A percentile compares a stretch with the other conserved stretches of the same genome.
Evolutionary conservation across 2,888 invertebrate species (phyloP).

Genomic region (Terebella lapidaria): DNA sequence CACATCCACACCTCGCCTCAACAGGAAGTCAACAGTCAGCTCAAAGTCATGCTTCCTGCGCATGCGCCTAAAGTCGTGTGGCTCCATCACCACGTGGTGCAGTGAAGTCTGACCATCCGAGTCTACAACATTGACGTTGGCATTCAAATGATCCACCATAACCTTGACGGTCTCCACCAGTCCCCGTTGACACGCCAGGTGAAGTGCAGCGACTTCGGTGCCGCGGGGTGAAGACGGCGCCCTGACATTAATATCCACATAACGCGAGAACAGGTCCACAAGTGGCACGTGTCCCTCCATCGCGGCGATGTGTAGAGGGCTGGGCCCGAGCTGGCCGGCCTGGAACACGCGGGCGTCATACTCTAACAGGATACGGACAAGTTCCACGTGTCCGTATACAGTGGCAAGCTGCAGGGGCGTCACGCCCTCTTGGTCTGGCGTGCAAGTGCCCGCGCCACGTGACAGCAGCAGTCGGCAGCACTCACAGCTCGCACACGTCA

Average conservation of each 20-base stretch:
- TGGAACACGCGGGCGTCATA: constrained; percentile 17
- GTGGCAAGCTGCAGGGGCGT: constrained; percentile 16
- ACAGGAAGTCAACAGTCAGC: constrained; percentile 10
- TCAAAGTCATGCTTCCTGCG: constrained; percentile 19
- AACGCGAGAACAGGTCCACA: constrained; percentile 15
- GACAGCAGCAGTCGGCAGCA: constrained; percentile 12
- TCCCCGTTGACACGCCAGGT: constrained; percentile 16
- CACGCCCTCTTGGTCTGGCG: constrained; percentile 9
- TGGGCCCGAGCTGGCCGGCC: constrained; percentile 14
- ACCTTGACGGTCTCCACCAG: constrained; percentile 17
- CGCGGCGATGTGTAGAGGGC: constrained; percentile 22
- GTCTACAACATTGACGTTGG: constrained; percentile 15
- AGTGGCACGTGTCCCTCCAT: constrained; percentile 21
- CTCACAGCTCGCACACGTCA: constrained; percentile 8
- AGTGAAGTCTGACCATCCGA: constrained; percentile 14
- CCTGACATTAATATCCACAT: constrained; percentile 19
- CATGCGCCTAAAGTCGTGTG: constrained; percentile 18
- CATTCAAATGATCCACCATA: constrained; percentile 15
- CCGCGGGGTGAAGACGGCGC: too few species aligned
- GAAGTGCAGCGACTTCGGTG: too few species aligned
- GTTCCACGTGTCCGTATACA: constrained; percentile 20
- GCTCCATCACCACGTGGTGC: constrained; percentile 9
- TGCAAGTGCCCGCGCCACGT: constrained; percentile 11
- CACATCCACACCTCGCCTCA: constrained; percentile 11
- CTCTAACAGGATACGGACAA: constrained; percentile 19